Evolutionary conservation across 2,888 invertebrate genomes (phyloP).

Genomic region (Acronicta alni): DNA sequence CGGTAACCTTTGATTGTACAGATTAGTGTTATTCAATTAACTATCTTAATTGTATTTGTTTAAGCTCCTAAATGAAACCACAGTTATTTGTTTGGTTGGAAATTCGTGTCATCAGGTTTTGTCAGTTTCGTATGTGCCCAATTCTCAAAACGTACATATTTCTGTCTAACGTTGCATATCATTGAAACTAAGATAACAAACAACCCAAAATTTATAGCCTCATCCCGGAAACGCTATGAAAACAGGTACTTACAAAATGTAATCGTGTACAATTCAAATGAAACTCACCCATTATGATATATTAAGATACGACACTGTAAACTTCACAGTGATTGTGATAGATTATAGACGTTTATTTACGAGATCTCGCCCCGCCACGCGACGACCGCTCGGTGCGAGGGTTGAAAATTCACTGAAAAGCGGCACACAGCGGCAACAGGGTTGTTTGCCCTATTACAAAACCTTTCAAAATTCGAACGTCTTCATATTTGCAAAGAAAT

Average conservation of each 20-base stretch:
- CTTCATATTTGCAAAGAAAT: background rate
- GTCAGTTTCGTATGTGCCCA: no score
- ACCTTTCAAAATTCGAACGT: conserved; percentile 12
- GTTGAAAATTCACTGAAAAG: conserved; percentile 55
- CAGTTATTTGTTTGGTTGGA: no score
- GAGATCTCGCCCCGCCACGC: background rate
- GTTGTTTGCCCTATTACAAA: conserved; percentile 27
- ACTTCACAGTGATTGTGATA: background rate
- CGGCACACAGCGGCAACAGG: background rate
- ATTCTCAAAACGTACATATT: no score
- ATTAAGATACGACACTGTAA: background rate
- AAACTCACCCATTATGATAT: conserved; percentile 37
- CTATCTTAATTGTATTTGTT: background rate
- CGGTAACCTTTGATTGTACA: background rate
- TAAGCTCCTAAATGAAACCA: background rate
- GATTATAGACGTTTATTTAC: conserved; percentile 19
- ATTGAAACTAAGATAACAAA: background rate
- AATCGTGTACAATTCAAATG: background rate
- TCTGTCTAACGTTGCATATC: background rate
- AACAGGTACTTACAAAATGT: background rate
- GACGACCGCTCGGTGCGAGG: conserved; percentile 55
- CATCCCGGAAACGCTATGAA: background rate
- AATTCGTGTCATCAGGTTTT: no score
- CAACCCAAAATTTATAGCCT: conserved; percentile 3
- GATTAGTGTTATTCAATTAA: background rate